Base-by-base conservation (phyloP, 2,797 vertebrate genomes). In the Phyllotis vaccarum region DNA sequence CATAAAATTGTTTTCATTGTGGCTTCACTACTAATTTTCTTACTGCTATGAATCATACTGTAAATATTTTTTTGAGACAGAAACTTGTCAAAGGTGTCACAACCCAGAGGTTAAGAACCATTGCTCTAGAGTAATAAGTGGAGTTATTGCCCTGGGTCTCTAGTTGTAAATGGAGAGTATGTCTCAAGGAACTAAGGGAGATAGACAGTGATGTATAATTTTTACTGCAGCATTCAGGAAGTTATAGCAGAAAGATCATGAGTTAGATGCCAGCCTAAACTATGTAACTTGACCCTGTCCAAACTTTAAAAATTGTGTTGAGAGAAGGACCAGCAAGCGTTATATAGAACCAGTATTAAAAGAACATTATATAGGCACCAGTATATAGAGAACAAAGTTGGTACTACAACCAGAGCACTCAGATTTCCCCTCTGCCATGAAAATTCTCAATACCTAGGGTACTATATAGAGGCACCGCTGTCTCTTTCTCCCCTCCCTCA, bases 151-250 rank as follows among this genome's bases (percentile, higher is more conserved):
- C 10, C 43, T 40, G 60, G 16, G 10, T 66, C 2, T 13, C 27
- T 7, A 4, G 5, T 37, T 40, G 31, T 52, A 46, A 4, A 6
- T 19, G 2, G 13, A 31, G 5, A 72, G 2, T 1, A 1, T 12
- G 85, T 60, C 60, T 54, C 9, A 31, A 43, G 3, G 27, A 2
- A 8, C 17, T 16, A 3, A 60, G 75, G 11, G 31, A 46, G 60
- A 13, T 29, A 64, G 60, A 43, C 27, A 19, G 58, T 83, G 17
- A 40, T 34, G 60, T 31, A 3, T 17, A 14, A 5, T 43, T 34
- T 6, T 49, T 46, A 64, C 62, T 60, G 16, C 29, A 49, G 27
- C 37, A 34, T 31, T 83, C 27, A 5, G 16, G 60, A 83, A 43
- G 29, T 40, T 31, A 19, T 24, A 60, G 27, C 8, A 46, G 58